Evolutionary conservation across 2,888 invertebrate genomes (phyloP), one percentile per base, ranked within the genome.

Genomic region (Drosophila nigritarsus): DNA sequence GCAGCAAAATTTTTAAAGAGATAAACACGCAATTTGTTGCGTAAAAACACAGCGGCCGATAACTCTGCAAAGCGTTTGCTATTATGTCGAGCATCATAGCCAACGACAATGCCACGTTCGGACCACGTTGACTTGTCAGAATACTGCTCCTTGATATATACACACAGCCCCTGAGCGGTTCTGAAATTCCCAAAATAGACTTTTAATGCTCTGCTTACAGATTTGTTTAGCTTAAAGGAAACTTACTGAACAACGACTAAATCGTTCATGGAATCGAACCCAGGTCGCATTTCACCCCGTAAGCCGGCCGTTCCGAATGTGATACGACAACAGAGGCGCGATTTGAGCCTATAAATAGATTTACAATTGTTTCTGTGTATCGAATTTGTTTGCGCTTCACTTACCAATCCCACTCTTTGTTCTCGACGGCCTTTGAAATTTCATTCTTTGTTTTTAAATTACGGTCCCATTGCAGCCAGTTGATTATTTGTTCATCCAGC

Each of bases 231-330:
- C n/a, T 24, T 20, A 15, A 20, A 4, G 20, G 32, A 45, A 49
- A 83, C 83, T 81, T 59, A 84, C 85, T 99, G 99, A 56, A 99
- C 95, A 73, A 98, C 97, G 0, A 99, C 98, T 51, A 99, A 94
- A 93, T 99, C 99, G 93, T 99, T 99, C 97, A 99, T 98, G 75
- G 96, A 96, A 78, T 95, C 95, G 93, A 97, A 99, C 0, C 99
- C 99, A 20, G 98, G 96, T 24, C 96, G 97, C 99, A 99, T 99
- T 76, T 94, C 94, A 0, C 97, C 98, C 75, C 99, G 95, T 38
- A 99, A 94, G 0, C 99, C 99, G 0, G 99, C 99, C 1, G 99
- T 99, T 24, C 99, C 99, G 93, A 99, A 99, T 86, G 95, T 94
- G 84, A 98, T 94, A 9, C 99, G 95, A 8, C 94, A 93, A 36